Conservation (phyloP, 2,888 invertebrate genomes). For the Suillia variegata region DNA sequence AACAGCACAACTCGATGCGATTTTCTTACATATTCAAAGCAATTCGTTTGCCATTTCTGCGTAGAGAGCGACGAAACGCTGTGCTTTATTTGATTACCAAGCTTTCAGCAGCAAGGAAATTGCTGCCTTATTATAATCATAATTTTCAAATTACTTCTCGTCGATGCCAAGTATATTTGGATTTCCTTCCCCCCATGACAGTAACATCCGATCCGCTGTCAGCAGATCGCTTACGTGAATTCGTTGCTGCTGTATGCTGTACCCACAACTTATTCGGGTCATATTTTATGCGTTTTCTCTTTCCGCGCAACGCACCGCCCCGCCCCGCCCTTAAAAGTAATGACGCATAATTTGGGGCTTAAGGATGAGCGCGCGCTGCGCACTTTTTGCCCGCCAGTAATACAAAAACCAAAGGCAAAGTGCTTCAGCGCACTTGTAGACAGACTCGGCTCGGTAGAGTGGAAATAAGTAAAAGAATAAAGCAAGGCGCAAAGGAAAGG, state of each 20-base stretch:
- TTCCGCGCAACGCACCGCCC: too few relatives aligned
- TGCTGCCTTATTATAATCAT: slow-evolving; percentile 41
- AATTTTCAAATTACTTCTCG: slow-evolving; percentile 48
- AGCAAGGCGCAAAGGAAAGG: neutral
- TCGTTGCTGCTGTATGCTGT: neutral
- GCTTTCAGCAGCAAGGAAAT: slow-evolving; percentile 48
- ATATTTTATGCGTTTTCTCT: slow-evolving; percentile 38
- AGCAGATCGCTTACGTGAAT: neutral
- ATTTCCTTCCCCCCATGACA: neutral
- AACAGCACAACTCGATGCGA: too few relatives aligned
- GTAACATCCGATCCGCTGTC: neutral
- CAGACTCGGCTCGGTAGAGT: too few relatives aligned
- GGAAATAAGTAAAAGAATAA: neutral
- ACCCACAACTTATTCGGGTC: neutral
- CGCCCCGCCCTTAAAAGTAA: slow-evolving; percentile 53
- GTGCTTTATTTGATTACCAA: slow-evolving; percentile 39
- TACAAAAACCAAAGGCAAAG: too few relatives aligned
- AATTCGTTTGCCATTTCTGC: neutral
- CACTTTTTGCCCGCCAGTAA: too few relatives aligned
- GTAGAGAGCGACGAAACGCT: too few relatives aligned
- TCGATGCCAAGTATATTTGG: slow-evolving; percentile 31
- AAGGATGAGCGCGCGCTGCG: slow-evolving; percentile 23
- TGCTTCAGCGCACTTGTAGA: too few relatives aligned
- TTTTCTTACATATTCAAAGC: too few relatives aligned
- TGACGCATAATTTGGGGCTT: slow-evolving; percentile 53